phyloP scores from a whole-genome alignment of 2,888 invertebrate genomes.

The Pinctada fucata region DNA sequence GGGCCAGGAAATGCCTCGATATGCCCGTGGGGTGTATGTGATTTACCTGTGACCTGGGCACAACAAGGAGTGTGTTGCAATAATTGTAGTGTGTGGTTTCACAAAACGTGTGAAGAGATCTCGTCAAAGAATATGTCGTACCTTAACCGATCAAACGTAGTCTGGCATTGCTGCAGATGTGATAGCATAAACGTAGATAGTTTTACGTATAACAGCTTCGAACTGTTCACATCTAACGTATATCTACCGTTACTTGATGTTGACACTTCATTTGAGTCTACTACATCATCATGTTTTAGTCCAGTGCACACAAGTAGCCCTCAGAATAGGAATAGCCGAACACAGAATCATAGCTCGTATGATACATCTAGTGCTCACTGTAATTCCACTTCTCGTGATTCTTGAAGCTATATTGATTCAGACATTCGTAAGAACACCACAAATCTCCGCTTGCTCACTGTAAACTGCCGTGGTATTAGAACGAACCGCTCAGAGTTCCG shows the following conservation, averaged over 20 bases:
- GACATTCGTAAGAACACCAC: not conserved
- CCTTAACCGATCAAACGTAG: constrained; percentile 1
- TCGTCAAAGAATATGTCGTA: constrained; percentile 24
- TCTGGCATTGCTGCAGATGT: constrained; percentile 12
- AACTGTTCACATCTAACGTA: constrained; percentile 17
- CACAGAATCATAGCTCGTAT: not conserved
- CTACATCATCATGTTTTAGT: constrained; percentile 1
- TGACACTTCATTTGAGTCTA: constrained; percentile 12
- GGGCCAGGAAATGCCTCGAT: constrained; percentile 25
- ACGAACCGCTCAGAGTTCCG: constrained; percentile 21
- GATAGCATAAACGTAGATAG: constrained; percentile 26
- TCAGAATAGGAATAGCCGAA: not conserved
- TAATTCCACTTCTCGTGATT: not conserved
- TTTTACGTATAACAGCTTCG: constrained; percentile 24
- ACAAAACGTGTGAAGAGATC: constrained; percentile 22
- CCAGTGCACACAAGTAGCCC: constrained; percentile 16
- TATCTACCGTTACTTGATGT: constrained; percentile 3
- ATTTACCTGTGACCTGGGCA: constrained; percentile 32
- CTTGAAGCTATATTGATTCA: not conserved
- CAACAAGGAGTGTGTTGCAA: constrained; percentile 32
- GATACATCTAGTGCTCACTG: not conserved
- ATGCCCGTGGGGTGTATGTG: constrained; percentile 35
- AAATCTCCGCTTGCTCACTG: constrained; percentile 1
- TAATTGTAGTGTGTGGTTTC: constrained; percentile 33
- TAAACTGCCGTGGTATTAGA: constrained; percentile 20